Evolutionary conservation across 35 echinoderm and acorn worm genomes (phyloP), one percentile per base, ranked within the genome.

Genomic region (Heliocidaris tuberculata): DNA sequence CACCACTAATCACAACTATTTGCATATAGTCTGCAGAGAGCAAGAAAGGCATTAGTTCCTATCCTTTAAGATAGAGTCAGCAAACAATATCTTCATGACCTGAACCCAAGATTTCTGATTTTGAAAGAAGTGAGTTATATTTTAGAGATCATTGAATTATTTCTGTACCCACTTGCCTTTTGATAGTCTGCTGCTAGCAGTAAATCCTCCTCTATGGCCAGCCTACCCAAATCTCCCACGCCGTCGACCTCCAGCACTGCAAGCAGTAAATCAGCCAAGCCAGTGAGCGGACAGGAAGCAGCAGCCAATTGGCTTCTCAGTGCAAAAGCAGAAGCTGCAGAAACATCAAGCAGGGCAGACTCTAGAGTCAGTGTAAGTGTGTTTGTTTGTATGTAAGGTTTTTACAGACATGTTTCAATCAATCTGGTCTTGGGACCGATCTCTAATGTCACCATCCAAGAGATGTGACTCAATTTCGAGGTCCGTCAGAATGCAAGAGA

Each of bases 291-390:
- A 27, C 94, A 96, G 30, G 96, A 99, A 32, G 98, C 98, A 71
- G 98, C 98, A 47, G 98, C 98, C n/a, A 97, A 96, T 49, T 99
- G 98, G 98, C 88, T 99, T 15, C 96, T 96, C 59, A 97, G 95
- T 88, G 98, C 98, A 49, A 99, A 97, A 92, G 97, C 96, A 31
- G 98, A 99, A 70, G 97, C 95, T 32, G 94, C 93, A 10, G 86
- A 88, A 5, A 78, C 60, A 9, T 85, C 94, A 50, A 92, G 94
- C 29, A 52, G 95, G 48, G 13, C 48, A 13, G 92, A 49, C 11
- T 95, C 95, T 31, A 92, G 95, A 60, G 94, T 94, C 85, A 95
- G 94, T 92, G 97, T 97, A 94, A 97, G 97, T 97, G 7, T 89
- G 87, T 48, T 17, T 89, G 32, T 48, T 42, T 42, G n/a, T 27